Percentiles rank a stretch among this genome's conserved stretches.
These are phyloP conservation scores for Ditylenchus dipsaci DNA, from an alignment of 1,140 invertebrate genomes.

Conservation along the genomic window DNA sequence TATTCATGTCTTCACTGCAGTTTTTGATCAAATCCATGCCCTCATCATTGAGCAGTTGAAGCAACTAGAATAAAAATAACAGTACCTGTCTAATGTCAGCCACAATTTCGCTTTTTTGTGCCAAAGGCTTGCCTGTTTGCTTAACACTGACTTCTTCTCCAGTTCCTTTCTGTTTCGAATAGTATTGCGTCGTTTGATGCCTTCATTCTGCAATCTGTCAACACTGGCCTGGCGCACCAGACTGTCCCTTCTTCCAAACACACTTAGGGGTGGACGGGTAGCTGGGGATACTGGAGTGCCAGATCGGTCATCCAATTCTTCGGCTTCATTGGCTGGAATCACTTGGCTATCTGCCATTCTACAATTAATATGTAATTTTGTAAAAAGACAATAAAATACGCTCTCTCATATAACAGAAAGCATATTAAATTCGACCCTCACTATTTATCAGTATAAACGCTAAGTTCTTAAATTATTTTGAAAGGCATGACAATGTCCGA, in stretches of 20 bases:
- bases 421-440: no score
- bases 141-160: slow-evolving; percentile 27
- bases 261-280: no score
- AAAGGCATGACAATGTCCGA: no score
- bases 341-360: no score
- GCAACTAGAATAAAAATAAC: slow-evolving; percentile 33
- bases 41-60: slow-evolving; percentile 49
- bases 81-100: background rate
- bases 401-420: no score
- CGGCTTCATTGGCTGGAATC: no score
- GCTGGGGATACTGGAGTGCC: no score
- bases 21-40: slow-evolving; percentile 44
- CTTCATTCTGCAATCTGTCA: slow-evolving; percentile 41
- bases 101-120: background rate
- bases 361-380: no score
- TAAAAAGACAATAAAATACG: no score
- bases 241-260: background rate
- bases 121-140: slow-evolving; percentile 34
- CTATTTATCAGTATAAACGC: no score
- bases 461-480: no score
- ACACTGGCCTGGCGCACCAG: slow-evolving; percentile 11
- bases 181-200: slow-evolving; percentile 44
- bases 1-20: slow-evolving; percentile 19
- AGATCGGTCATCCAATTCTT: no score
- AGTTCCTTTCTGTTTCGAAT: slow-evolving; percentile 39